A percentile compares a stretch with the other conserved stretches of the same genome.
Evolutionary conservation across 2,113 vertebrate species (phyloP).

Genomic region (Heterotis niloticus): DNA sequence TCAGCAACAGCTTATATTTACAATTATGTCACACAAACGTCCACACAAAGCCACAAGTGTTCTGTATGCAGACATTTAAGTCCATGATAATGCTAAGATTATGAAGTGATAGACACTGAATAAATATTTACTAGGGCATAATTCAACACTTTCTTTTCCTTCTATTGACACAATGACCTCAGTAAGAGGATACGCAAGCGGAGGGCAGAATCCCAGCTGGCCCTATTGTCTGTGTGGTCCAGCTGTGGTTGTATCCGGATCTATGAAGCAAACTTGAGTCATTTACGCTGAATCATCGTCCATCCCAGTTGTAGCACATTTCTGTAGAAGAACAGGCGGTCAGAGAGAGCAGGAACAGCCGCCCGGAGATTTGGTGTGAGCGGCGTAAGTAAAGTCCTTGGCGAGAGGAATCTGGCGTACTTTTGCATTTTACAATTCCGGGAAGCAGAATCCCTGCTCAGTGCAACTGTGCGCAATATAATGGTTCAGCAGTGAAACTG

Average conservation of each 20-base stretch:
- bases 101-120: not conserved
- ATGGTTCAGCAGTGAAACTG: not conserved
- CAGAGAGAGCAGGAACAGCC: not conserved
- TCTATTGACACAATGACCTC: not conserved
- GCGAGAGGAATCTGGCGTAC: not conserved
- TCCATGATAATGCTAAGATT: not conserved
- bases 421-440: not conserved
- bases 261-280: conserved; percentile 13
- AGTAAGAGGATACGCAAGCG: not conserved
- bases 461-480: not conserved
- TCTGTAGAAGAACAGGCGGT: not conserved
- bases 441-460: not conserved
- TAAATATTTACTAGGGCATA: conserved; percentile 3
- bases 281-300: conserved; percentile 16
- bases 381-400: not conserved
- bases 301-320: not conserved
- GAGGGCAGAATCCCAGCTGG: conserved; percentile 13
- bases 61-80: not conserved
- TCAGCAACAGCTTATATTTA: not conserved
- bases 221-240: conserved; percentile 29
- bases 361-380: not conserved
- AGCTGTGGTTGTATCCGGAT: not conserved
- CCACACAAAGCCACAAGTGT: not conserved
- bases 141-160: not conserved
- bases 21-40: not conserved